Evolutionary conservation across 2,888 invertebrate species (phyloP), one percentile per base, ranked within the genome.

Genomic region (Drosophila quinaria): DNA sequence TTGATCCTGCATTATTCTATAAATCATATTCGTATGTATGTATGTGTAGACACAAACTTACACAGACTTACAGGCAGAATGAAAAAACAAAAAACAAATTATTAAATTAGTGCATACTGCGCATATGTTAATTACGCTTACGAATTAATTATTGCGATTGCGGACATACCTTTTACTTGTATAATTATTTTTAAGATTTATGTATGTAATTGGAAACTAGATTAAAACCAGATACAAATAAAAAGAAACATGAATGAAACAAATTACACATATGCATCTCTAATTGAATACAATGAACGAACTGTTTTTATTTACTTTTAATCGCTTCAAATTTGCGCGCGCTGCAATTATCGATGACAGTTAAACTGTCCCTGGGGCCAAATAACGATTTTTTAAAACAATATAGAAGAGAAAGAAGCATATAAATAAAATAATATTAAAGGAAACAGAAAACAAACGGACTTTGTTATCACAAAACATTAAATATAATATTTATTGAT

Each of bases 191-290:
- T 51, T 78, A 68, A 78, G 74, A 50, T 70, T 74, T 68, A 65
- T 77, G 74, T 74, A 78, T 74, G 74, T 77, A 74, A 77, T 77
- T 77, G 77, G 64, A 77, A 77, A 71, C 61, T 77, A 78, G 74
- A 74, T 74, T 77, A 78, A 74, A 64, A 64, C 52, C 58, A 65
- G 35, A 68, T 76, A 69, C 50, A 66, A 71, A 78, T 78, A 77
- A 77, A 77, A 70, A 51, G 33, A 74, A 64, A 42, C 35, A 56
- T 65, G 61, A 78, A 71, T 67, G 70, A 67, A 64, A 61, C 42
- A 55, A 17, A 17, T 17, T 9, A 29, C 62, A 62, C 62, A 62
- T 46, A 47, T 60, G 60, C 44, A 59, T 56, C 39, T 25, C 41
- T n/a, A 62, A 68, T 49, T 68, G 68, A 68, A 71, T 50, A 51